Base-by-base conservation (phyloP, 2,888 invertebrate genomes). In the Julus scanicus region DNA sequence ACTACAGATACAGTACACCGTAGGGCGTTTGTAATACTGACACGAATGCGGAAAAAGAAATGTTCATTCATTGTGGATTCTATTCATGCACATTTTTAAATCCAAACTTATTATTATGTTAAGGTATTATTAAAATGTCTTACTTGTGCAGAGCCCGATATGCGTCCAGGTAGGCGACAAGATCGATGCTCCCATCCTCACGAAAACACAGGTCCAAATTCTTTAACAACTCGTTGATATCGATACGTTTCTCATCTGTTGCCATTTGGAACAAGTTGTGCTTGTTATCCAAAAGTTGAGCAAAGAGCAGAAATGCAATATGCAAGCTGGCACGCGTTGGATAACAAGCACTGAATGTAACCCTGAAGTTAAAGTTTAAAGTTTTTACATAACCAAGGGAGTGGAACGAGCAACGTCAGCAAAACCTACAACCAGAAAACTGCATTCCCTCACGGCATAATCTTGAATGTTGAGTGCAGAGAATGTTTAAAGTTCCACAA, bases 71-170 rank as follows among this genome's bases (percentile, higher is more conserved):
- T 29, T 39, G 57, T n/a, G 29, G 17, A 15, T 2, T 17, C 71
- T 48, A n/a, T 71, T n/a, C 71, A 37, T 37, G 37, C 13, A 37
- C 44, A 44, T 44, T 5, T 44, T 44, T 44, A 44, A 44, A 5
- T 44, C 44, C 5, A 44, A 44, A 44, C 44, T 80, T 80, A 37
- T 37, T 80, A 80, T 80, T 80, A 37, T 5, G 29, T 29, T 9
- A 80, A 37, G 37, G 37, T 80, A 80, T 80, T 37, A 80, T 80
- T 80, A 80, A 49, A 85, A 85, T 11, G 37, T 40, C 49, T 87
- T 80, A 89, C 89, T 88, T 88, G 71, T 88, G 84, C 3, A 89
- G 44, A 57, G 80, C 87, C 15, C 87, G 84, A 84, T 88, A 89
- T 49, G 87, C 89, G 40, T 86, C 57, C 80, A 89, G 85, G 44